These are phyloP conservation scores for Scyliorhinus canicula DNA, from an alignment of 2,797 vertebrate genomes.

Conservation along the genomic window DNA sequence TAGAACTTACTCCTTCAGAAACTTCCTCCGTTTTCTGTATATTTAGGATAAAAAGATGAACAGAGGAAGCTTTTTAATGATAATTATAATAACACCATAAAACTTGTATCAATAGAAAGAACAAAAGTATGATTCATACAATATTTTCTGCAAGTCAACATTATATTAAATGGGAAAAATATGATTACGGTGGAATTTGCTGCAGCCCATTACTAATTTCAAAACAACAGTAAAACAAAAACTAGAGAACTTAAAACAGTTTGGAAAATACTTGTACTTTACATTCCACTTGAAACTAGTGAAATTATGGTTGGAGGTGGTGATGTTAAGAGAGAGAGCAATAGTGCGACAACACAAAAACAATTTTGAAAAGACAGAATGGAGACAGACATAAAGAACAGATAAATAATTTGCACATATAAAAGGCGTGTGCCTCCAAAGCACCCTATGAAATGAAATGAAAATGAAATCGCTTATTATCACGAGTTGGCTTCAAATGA, in stretches of 20 bases:
- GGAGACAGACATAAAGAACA: not conserved
- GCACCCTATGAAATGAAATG: not conserved
- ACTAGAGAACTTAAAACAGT: not conserved
- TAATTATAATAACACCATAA: not conserved
- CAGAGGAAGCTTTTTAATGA: not conserved
- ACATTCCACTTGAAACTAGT: not conserved
- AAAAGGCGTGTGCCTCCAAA: not conserved
- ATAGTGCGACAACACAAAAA: not conserved
- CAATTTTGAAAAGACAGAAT: not conserved
- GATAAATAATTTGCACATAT: not conserved
- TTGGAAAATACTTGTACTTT: not conserved
- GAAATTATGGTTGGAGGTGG: not conserved
- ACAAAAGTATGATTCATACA: not conserved
- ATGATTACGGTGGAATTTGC: not conserved
- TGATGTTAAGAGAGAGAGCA: not conserved
- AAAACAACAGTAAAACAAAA: not conserved
- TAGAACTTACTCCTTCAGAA: constrained; percentile 74
- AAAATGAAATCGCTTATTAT: too few species aligned
- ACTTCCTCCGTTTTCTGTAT: constrained; percentile 80
- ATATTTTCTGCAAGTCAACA: not conserved
- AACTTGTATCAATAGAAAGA: not conserved
- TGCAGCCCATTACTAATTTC: not conserved
- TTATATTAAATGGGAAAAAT: not conserved
- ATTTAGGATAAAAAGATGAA: constrained; percentile 20
- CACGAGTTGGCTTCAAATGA: too few species aligned